Conservation (phyloP, 2,888 invertebrate species). For the Calameuta pallipes region DNA sequence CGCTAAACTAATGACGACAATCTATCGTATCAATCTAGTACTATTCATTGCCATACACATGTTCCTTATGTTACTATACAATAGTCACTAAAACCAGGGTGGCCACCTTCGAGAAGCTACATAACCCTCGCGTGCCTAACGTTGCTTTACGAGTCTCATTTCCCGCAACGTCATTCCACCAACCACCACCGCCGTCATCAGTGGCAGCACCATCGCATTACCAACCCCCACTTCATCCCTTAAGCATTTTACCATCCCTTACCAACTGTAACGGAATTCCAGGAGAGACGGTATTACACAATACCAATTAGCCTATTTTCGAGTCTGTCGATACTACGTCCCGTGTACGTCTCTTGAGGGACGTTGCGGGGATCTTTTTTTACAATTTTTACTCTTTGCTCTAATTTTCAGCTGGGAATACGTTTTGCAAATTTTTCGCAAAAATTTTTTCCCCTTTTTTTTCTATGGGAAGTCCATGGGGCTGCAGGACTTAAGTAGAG, state of each 20-base stretch:
- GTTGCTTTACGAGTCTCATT: conserved; percentile 60
- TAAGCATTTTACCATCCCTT: not conserved
- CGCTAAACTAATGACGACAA: not conserved
- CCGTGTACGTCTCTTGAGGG: no score
- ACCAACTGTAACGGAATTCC: not conserved
- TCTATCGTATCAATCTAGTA: not conserved
- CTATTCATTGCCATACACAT: not conserved
- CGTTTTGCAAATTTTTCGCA: no score
- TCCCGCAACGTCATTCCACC: conserved; percentile 57
- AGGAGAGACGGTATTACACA: not conserved
- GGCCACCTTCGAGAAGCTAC: conserved; percentile 27
- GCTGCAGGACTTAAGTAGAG: not conserved
- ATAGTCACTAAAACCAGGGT: conserved; percentile 8
- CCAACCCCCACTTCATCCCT: conserved; percentile 14
- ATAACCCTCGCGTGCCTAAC: conserved; percentile 50
- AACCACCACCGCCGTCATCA: conserved; percentile 25
- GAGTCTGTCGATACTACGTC: not conserved
- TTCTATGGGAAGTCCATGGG: not conserved
- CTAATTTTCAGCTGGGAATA: not conserved
- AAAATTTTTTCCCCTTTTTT: not conserved
- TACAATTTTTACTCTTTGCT: not conserved
- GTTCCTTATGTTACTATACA: not conserved
- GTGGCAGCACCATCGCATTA: conserved; percentile 8
- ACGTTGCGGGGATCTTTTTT: not conserved
- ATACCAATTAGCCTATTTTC: not conserved